Evolutionary conservation across 2,888 invertebrate species (phyloP), one percentile per base, ranked within the genome.

Genomic region (Ophion ellenae): DNA sequence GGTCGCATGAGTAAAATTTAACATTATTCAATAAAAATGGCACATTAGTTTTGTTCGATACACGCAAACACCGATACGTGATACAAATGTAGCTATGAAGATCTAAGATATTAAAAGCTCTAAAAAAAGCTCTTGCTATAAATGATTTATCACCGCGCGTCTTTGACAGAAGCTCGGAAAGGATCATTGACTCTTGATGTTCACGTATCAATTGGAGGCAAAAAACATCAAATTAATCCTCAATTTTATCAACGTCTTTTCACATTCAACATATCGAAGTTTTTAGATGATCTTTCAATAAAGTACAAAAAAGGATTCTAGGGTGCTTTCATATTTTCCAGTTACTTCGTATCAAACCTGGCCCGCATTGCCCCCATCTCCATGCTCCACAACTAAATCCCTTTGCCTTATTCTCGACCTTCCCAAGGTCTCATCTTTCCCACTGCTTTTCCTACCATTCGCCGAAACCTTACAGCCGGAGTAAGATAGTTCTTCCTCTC

Each of bases 401-500:
- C 70, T 47, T 75, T 74, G 17, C 28, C 64, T 79, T 17, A 40
- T 40, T 32, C 45, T 82, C 78, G 36, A 32, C 61, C 40, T 71
- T 20, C 28, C 14, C 20, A 61, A 36, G 20, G 17, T 59, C 59
- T 32, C 61, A 59, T 87, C 86, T 85, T 74, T 83, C 79, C 70
- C 86, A 83, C 87, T 78, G 53, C 28, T 66, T 53, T 61, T 73
- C 71, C 67, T 61, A 77, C 20, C 80, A 75, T 81, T 11, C 84
- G 87, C 84, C 79, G 84, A 83, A 64, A 57, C 57, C 70, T 75
- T 57, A 73, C 40, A 28, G 28, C 53, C 63, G 57, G 63, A 71
- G 63, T 67, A 24, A 69, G 64, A 77, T 70, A 76, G 71, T 86
- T 53, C 47, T 66, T 77, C 75, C 71, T 84, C 74, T 80, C 80